These are phyloP conservation scores for Globodera ellingtonae DNA, from an alignment of 1,140 invertebrate species.

Conservation along the genomic window DNA sequence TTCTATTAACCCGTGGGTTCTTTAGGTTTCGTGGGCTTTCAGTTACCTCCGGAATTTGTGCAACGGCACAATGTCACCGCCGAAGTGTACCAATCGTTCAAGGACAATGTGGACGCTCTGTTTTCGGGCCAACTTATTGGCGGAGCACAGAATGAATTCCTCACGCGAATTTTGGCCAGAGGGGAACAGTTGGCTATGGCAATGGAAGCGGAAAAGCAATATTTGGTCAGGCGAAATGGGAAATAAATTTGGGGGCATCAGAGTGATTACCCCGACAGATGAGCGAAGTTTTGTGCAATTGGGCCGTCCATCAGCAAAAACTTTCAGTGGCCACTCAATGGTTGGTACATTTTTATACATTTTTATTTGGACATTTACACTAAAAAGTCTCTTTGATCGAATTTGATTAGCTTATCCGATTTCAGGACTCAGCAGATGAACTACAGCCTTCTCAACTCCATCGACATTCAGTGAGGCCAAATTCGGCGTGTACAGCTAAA, in stretches of 20 bases:
- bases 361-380: background rate
- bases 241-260: background rate
- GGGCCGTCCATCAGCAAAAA: slow-evolving; percentile 64
- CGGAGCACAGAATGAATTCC: slow-evolving; percentile 48
- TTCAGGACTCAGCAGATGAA: slow-evolving; percentile 56
- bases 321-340: slow-evolving; percentile 62
- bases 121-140: slow-evolving; percentile 49
- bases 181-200: slow-evolving; percentile 45
- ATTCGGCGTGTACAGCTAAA: background rate
- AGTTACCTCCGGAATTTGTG: slow-evolving; percentile 44
- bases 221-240: slow-evolving; percentile 54
- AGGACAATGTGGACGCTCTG: slow-evolving; percentile 59
- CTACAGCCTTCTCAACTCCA: slow-evolving; percentile 54
- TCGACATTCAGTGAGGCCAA: slow-evolving; percentile 55
- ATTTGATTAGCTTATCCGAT: background rate
- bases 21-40: background rate
- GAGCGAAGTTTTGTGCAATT: slow-evolving; percentile 48
- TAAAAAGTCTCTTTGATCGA: too few species aligned
- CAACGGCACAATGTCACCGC: slow-evolving; percentile 58
- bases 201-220: slow-evolving; percentile 64
- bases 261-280: background rate
- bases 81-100: slow-evolving; percentile 61
- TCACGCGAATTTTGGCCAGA: slow-evolving; percentile 47
- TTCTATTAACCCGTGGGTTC: background rate
- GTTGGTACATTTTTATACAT: background rate